A percentile compares a stretch with the other conserved stretches of the same genome.
phyloP scores from a whole-genome alignment of 2,888 invertebrate genomes.

The Furcula furcula region DNA sequence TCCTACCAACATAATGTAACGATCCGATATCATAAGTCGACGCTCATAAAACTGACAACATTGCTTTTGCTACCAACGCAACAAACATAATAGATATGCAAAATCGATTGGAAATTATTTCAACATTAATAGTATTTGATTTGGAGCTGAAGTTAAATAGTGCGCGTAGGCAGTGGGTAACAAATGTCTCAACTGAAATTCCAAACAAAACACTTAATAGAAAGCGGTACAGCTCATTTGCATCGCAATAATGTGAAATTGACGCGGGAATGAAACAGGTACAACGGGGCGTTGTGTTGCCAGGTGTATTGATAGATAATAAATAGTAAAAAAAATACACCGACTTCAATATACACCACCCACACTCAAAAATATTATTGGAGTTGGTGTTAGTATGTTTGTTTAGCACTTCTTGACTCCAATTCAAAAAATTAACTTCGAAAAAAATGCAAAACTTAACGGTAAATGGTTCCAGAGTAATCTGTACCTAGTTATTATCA shows the following conservation, averaged over 20 bases:
- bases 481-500: too few relatives aligned
- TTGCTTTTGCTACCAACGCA: not conserved
- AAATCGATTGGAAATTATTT: not conserved
- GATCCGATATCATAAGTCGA: not conserved
- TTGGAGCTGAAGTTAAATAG: not conserved
- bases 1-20: too few relatives aligned
- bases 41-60: not conserved
- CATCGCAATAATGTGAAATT: constrained; percentile 47
- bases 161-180: not conserved
- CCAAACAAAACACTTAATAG: constrained; percentile 24
- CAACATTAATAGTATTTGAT: not conserved
- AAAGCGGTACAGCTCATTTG: constrained; percentile 54
- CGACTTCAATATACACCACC: too few relatives aligned
- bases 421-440: too few relatives aligned
- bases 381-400: too few relatives aligned
- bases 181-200: not conserved
- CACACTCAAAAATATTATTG: too few relatives aligned
- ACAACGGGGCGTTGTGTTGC: constrained; percentile 3
- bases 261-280: constrained; percentile 31
- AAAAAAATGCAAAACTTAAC: too few relatives aligned
- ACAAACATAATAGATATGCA: not conserved
- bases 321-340: too few relatives aligned
- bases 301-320: too few relatives aligned
- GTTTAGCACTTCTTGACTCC: too few relatives aligned
- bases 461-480: too few relatives aligned